Evolutionary conservation across 2,888 invertebrate species (phyloP).

Genomic region (Tenthredo notha): DNA sequence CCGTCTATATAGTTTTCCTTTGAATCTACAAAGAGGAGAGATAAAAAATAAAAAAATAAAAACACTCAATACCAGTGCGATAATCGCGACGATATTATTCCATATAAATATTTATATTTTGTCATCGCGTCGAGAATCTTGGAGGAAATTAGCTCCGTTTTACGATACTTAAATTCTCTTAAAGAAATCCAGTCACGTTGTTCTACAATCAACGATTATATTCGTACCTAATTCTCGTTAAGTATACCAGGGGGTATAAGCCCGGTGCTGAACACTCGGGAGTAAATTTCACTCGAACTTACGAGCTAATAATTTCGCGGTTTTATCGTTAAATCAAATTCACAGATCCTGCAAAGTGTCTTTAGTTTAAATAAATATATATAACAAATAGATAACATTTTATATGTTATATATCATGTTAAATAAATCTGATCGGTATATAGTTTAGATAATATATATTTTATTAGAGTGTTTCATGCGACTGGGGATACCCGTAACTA

Average conservation of each 20-base stretch:
- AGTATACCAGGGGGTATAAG: not conserved
- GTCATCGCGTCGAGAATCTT: not conserved
- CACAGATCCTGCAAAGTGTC: too few species aligned
- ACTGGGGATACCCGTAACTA: not conserved
- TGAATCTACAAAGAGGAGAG: too few species aligned
- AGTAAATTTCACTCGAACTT: constrained; percentile 5
- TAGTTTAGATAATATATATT: not conserved
- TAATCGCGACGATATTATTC: not conserved
- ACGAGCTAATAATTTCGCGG: not conserved
- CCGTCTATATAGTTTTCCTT: not conserved
- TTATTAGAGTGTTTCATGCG: not conserved
- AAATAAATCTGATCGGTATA: not conserved
- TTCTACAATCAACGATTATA: constrained; percentile 32
- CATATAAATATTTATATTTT: not conserved
- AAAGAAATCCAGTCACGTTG: constrained; percentile 18
- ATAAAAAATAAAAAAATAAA: not conserved
- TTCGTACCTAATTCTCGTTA: constrained; percentile 16
- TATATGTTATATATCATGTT: too few species aligned
- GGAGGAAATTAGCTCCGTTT: not conserved
- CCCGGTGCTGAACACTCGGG: not conserved
- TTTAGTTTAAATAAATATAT: not conserved
- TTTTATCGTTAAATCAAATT: not conserved
- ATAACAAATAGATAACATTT: too few species aligned
- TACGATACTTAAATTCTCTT: constrained; percentile 7
- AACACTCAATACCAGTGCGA: not conserved